Conservation (phyloP, 2,888 invertebrate species). For the Urechis unicinctus region DNA sequence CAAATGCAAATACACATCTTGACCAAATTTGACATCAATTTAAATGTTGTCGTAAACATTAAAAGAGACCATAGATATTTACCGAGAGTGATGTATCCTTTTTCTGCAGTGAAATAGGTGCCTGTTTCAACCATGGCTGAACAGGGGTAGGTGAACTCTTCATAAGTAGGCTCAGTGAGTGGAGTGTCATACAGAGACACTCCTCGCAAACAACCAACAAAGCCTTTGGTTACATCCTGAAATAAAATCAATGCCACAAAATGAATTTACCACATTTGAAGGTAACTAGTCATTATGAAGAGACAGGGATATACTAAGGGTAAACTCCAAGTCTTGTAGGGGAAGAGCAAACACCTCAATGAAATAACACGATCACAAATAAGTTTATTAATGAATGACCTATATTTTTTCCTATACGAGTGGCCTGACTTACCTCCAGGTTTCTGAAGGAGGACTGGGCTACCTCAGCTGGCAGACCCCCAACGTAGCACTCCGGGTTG, state of each 20-base stretch:
- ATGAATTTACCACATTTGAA: too few species aligned
- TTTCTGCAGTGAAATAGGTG: constrained; percentile 73
- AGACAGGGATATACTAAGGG: too few species aligned
- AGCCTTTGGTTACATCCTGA: constrained; percentile 6
- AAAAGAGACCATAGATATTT: too few species aligned
- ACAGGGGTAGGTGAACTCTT: constrained; percentile 59
- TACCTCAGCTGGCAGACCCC: constrained; percentile 63
- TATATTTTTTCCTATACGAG: not conserved
- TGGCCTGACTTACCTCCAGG: constrained; percentile 35
- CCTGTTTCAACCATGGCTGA: constrained; percentile 73
- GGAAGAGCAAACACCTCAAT: too few species aligned
- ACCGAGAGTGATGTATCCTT: constrained; percentile 63
- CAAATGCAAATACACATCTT: not conserved
- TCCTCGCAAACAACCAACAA: constrained; percentile 63
- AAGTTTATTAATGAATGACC: too few species aligned
- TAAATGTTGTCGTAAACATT: too few species aligned
- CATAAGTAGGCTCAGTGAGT: constrained; percentile 59
- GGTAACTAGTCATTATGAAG: too few species aligned
- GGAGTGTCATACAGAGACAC: constrained; percentile 62
- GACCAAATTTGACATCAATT: too few species aligned
- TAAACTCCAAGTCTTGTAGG: too few species aligned
- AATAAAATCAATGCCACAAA: too few species aligned
- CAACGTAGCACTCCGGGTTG: constrained; percentile 69
- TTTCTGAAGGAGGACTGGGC: constrained; percentile 49
- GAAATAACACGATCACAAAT: too few species aligned